A percentile compares a stretch with the other conserved stretches of the same genome.
Evolutionary conservation across 2,797 vertebrate species (phyloP).

Genomic region (Bryconaethiops microstoma): DNA sequence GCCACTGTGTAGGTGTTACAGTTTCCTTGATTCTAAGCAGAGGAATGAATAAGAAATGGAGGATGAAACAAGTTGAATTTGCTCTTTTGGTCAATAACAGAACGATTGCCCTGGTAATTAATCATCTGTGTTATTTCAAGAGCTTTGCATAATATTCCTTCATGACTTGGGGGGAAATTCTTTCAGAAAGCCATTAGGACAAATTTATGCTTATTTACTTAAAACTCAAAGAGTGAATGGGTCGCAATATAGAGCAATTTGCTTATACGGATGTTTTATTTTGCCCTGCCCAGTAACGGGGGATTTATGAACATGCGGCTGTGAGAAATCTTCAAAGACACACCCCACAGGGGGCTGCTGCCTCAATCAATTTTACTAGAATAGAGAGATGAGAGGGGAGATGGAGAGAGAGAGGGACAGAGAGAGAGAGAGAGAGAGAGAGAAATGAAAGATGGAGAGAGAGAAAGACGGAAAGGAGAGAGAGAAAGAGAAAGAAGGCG

Average conservation of each 20-base stretch:
- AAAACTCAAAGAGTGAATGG: not conserved
- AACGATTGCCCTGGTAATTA: conserved; percentile 1
- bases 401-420: not conserved
- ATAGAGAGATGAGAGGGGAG: not conserved
- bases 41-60: conserved; percentile 66
- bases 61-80: conserved; percentile 1
- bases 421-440: not conserved
- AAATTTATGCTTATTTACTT: not conserved
- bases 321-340: conserved; percentile 61
- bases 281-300: not conserved
- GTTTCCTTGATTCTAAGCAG: conserved; percentile 22
- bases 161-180: not conserved
- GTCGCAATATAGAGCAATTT: not conserved
- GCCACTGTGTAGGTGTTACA: not conserved
- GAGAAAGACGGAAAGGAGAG: conserved; percentile 34
- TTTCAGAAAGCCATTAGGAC: not conserved
- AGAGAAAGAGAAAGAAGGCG: not conserved
- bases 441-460: not conserved
- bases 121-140: conserved; percentile 1
- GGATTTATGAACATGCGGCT: conserved; percentile 56
- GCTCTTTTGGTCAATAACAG: conserved; percentile 14
- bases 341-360: conserved; percentile 11
- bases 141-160: not conserved
- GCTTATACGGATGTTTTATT: not conserved
- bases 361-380: conserved; percentile 68